Percentiles rank a stretch among this genome's conserved stretches.
phyloP scores from a whole-genome alignment of 1,140 invertebrate species.

The Drosophila pseudoobscura region DNA sequence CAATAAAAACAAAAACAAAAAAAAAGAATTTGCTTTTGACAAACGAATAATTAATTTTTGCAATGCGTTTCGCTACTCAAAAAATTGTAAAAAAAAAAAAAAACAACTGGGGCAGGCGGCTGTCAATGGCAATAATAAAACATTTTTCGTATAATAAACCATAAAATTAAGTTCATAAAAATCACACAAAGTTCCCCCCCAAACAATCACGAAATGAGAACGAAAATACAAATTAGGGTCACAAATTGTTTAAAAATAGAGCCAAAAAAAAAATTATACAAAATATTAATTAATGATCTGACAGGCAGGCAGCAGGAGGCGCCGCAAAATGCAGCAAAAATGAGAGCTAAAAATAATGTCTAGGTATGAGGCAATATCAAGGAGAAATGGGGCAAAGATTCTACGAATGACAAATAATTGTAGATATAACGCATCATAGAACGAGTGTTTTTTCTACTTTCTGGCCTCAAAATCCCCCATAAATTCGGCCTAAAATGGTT shows the following conservation, averaged over 20 bases:
- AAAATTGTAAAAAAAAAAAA: slow-evolving; percentile 4
- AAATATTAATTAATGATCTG: slow-evolving; percentile 26
- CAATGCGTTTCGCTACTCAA: slow-evolving; percentile 13
- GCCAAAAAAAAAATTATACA: slow-evolving; percentile 5
- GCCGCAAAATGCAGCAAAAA: background rate
- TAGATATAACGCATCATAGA: no score
- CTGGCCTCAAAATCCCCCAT: no score
- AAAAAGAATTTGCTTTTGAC: slow-evolving; percentile 32
- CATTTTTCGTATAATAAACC: slow-evolving; percentile 20
- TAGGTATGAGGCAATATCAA: no score
- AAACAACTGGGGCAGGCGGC: slow-evolving; percentile 5
- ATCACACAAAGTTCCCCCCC: background rate
- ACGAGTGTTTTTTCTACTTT: no score
- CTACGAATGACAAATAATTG: no score
- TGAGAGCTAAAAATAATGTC: background rate
- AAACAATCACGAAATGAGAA: slow-evolving; percentile 3
- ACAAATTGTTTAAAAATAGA: slow-evolving; percentile 45
- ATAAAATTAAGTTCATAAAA: slow-evolving; percentile 12
- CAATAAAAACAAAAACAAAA: slow-evolving; percentile 9
- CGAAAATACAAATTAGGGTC: slow-evolving; percentile 41
- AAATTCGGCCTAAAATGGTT: no score
- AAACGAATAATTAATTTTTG: slow-evolving; percentile 43
- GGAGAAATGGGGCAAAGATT: no score
- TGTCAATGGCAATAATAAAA: slow-evolving; percentile 25
- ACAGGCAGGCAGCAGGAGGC: background rate